Base-by-base conservation (phyloP, 1,140 invertebrate genomes). In the Ruditapes philippinarum region DNA sequence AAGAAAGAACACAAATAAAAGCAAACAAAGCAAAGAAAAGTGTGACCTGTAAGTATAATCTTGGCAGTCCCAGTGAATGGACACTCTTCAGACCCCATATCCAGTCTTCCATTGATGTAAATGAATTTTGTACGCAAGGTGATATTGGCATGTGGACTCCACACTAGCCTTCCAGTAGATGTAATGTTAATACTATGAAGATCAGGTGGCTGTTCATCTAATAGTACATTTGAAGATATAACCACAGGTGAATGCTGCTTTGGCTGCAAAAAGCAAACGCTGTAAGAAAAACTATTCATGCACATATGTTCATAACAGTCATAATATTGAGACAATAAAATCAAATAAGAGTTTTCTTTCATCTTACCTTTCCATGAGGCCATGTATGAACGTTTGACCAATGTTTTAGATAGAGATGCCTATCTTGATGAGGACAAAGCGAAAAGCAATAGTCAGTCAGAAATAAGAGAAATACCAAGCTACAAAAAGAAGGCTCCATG, bases 81-180 rank as follows among this genome's bases (percentile, higher is more conserved):
- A 60, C 57, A 60, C 14, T 60, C 57, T n/a, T 60, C 57, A 28
- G 57, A 60, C 25, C 57, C 57, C n/a, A 60, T 60, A 60, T 60
- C 57, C 57, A 60, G 5, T 60, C 57, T 17, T 9, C 57, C 57
- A 60, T 60, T 12, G 57, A 60, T 60, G 25, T 60, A 60, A 5
- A 60, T 60, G 22, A 14, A 60, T 28, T 60, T 60, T n/a, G 22
- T n/a, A 17, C 57, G 57, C 57, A 60, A n/a, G 11, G 57, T n/a
- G 22, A 60, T 28, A n/a, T 60, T n/a, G 22, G n/a, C 57, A 60
- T 60, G 11, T 28, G 57, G 9, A 28, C 57, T 60, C 57, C 57
- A 60, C 22, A 60, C 57, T n/a, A 60, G 57, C n/a, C 57, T 60
- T n/a, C 57, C 57, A 28, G 57, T n/a, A 9, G 57, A 60, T 28